These are phyloP conservation scores for Procavia capensis DNA, from an alignment of 2,113 vertebrate genomes.

Conservation along the genomic window DNA sequence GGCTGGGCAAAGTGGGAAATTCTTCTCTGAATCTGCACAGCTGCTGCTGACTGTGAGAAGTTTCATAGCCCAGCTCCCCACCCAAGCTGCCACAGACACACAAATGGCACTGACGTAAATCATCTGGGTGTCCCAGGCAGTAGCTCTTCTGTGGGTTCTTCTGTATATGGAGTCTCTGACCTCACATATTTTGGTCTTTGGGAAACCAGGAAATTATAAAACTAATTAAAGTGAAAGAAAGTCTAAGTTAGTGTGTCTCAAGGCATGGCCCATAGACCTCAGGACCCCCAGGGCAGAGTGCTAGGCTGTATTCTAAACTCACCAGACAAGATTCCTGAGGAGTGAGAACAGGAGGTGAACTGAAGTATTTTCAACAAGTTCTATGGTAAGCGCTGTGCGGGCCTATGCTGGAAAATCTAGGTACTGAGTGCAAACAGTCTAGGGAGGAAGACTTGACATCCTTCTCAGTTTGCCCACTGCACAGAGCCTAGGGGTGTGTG, in stretches of 20 bases:
- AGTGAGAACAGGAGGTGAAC: not conserved
- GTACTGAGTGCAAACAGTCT: not conserved
- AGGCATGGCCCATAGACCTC: not conserved
- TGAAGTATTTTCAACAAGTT: not conserved
- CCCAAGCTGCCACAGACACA: not conserved
- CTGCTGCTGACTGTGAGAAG: not conserved
- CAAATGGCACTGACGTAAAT: not conserved
- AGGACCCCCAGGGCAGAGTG: not conserved
- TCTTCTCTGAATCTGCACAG: not conserved
- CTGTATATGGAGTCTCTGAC: not conserved
- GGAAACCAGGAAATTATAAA: not conserved
- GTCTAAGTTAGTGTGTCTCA: not conserved
- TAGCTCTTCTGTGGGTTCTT: not conserved
- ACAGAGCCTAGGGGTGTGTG: not conserved
- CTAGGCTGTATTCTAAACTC: not conserved
- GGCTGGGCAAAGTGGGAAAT: no score
- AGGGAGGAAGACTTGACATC: no score
- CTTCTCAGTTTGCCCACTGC: not conserved
- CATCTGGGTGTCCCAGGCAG: not conserved
- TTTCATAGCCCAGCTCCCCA: not conserved
- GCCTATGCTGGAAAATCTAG: not conserved
- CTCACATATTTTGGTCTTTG: not conserved
- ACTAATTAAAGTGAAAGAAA: not conserved
- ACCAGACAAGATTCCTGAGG: not conserved
- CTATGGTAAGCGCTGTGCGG: not conserved